Conservation (phyloP, 1,140 invertebrate species). For the Potamilus streckersoni region DNA sequence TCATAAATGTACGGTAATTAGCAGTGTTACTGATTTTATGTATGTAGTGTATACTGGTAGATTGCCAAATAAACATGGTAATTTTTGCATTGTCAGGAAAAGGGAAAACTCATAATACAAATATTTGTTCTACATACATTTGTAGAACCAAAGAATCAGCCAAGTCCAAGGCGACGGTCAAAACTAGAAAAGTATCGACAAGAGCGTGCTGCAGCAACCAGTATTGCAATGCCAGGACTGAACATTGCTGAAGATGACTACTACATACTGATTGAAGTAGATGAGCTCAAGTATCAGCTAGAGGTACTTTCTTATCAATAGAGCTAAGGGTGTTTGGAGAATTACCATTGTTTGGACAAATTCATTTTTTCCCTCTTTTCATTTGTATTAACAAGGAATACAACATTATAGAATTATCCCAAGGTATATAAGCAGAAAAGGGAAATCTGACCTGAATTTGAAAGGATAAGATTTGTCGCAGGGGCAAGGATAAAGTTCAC, state of each 20-base stretch:
- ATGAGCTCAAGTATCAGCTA: conserved; percentile 65
- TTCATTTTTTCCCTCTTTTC: not conserved
- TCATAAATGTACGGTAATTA: too few species aligned
- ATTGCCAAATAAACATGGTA: too few species aligned
- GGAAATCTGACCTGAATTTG: too few species aligned
- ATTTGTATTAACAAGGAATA: not conserved
- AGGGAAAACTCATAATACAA: too few species aligned
- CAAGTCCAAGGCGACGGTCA: conserved; percentile 39
- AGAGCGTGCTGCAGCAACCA: conserved; percentile 46
- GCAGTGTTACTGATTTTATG: too few species aligned
- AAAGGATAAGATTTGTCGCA: too few species aligned
- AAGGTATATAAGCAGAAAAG: not conserved
- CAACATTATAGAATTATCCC: not conserved
- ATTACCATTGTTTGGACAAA: not conserved
- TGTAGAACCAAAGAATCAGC: conserved; percentile 45
- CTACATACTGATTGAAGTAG: conserved; percentile 64
- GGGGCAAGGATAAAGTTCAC: too few species aligned
- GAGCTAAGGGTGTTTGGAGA: not conserved
- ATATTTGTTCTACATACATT: not conserved
- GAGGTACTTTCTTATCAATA: conserved; percentile 46
- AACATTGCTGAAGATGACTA: conserved; percentile 60
- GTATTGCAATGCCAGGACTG: conserved; percentile 46
- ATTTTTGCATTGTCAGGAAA: too few species aligned
- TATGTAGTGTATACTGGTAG: too few species aligned
- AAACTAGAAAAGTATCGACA: conserved; percentile 60